Evolutionary conservation across 2,888 invertebrate species (phyloP), one percentile per base, ranked within the genome.

Genomic region (Helleia helle): DNA sequence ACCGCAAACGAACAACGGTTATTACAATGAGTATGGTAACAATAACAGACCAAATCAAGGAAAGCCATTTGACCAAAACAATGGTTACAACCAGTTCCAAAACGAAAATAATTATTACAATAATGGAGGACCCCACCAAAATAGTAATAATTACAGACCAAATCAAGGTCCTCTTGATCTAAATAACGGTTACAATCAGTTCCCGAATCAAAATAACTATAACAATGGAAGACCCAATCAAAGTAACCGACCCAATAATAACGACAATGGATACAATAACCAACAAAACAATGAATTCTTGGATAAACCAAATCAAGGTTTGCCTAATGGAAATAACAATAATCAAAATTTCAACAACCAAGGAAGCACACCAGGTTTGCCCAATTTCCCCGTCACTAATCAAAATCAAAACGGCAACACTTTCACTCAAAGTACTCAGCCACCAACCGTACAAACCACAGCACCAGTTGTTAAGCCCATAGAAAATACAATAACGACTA

Each of bases 41-140:
- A 39, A 48, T 31, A 36, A 51, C 31, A 43, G 38, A 38, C 48
- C 51, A 18, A 49, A 36, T 18, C 27, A 27, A 22, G 41, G 38
- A 7, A 28, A 45, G 38, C 11, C 27, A 36, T 39, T 42, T 27
- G 9, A 13, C 22, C 8, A 29, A 3, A 40, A 43, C 6, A 30
- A 42, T 4, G n/a, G n/a, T n/a, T 34, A 18, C 26, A 24, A 42
- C 17, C 15, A 29, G 8, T 37, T 38, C 28, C 37, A 36, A 12
- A 29, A 44, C 31, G 22, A 5, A 17, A 31, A 31, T 3, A 31
- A 31, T 3, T 12, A 4, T 1, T 8, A 13, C 12, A 15, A 30
- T n/a, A 29, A 29, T n/a, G 29, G 15, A 14, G 7, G 29, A 29
- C 29, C 28, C 1, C 28, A 29, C 15, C 18, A 18, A 18, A 18